Percentiles rank a stretch among this genome's conserved stretches.
These are phyloP conservation scores for Tapirus terrestris DNA, from an alignment of 2,113 vertebrate genomes.

Conservation along the genomic window DNA sequence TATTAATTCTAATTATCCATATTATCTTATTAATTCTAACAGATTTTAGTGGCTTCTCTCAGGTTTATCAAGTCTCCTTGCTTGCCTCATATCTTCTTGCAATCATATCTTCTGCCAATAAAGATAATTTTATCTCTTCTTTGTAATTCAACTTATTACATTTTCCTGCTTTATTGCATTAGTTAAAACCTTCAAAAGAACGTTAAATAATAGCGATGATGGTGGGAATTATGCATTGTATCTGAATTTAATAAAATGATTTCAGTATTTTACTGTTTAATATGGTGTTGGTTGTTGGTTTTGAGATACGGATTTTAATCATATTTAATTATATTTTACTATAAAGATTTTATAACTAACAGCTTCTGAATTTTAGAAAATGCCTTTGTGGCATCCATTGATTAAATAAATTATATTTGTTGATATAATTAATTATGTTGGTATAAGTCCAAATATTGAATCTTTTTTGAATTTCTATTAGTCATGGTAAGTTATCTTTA, in stretches of 20 bases:
- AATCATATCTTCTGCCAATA: background rate
- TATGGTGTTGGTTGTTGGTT: background rate
- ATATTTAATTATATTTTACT: background rate
- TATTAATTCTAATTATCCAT: background rate
- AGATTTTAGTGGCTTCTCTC: background rate
- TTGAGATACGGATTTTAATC: background rate
- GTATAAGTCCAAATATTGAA: constrained; percentile 23
- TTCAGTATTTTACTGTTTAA: background rate
- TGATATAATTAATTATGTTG: constrained; percentile 36
- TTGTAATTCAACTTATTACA: background rate
- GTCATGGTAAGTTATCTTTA: background rate
- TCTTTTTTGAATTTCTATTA: constrained; percentile 3
- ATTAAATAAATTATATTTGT: background rate
- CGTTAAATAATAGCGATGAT: background rate
- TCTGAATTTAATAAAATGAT: background rate
- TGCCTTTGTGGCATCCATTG: background rate
- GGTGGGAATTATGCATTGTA: background rate
- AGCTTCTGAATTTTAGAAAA: constrained; percentile 3
- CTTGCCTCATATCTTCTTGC: no score
- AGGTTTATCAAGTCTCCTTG: background rate
- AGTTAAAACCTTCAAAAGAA: background rate
- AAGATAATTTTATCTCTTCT: background rate
- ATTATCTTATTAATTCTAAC: background rate
- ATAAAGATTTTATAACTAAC: background rate
- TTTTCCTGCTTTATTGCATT: constrained; percentile 36